Evolutionary conservation across 1,140 invertebrate genomes (phyloP), one percentile per base, ranked within the genome.

Genomic region (Diploscapter pachys): DNA sequence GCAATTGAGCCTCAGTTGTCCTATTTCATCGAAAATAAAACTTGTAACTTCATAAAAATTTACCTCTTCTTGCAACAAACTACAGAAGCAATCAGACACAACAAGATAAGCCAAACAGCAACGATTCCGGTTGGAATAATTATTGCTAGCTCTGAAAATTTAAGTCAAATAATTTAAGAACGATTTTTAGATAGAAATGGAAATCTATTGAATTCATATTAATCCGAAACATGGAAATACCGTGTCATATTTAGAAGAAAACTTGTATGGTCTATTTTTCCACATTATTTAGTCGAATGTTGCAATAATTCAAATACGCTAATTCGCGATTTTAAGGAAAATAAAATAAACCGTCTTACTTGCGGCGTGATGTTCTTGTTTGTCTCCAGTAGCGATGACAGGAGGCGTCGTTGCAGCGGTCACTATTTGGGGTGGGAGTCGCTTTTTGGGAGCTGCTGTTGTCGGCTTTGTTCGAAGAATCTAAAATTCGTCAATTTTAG

Each of bases 21-120:
- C 31, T 31, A 31, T 31, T 31, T 31, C 31, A 31, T 31, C 31
- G n/a, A 66, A 31, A 8, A 53, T 52, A 62, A 57, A 71, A 13
- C 51, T 52, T 31, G 31, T 52, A 67, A 13, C 5, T 54, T 50
- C 13, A 9, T 56, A 3, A 4, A n/a, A 77, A 62, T 52, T 9
- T 74, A 75, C 77, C 83, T 81, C 68, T 77, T 63, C 71, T 71
- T 78, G 59, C 81, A 85, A 64, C 82, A 83, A n/a, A 85, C 72
- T 51, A 82, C 81, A 49, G 76, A 54, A 4, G 71, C 83, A 31
- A 85, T 85, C 9, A 83, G 50, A 8, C 80, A 56, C 5, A 85
- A 63, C 48, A 85, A 73, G 2, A 85, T 56, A 4, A 85, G 53
- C 83, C 83, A 85, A n/a, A 82, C 80, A 59, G 75, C 79, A 51